A percentile compares a stretch with the other conserved stretches of the same genome.
Evolutionary conservation across 1,140 invertebrate species (phyloP).

Genomic region (Scaptomyza graminum): DNA sequence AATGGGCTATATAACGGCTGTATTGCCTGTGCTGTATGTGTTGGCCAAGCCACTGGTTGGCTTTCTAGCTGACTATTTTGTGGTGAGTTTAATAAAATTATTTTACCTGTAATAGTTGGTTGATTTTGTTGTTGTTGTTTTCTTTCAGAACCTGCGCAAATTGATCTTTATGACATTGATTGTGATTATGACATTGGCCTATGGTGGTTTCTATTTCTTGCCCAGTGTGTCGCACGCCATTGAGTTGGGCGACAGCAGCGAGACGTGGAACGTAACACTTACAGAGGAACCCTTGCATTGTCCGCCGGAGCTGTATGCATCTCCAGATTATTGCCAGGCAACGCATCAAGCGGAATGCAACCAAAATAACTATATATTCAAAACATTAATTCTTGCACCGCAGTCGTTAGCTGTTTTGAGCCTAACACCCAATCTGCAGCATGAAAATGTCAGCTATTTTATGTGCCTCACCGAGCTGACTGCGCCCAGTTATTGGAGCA

Average conservation of each 20-base stretch:
- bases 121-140: background rate
- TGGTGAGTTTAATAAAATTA: constrained; percentile 55
- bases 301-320: constrained; percentile 27
- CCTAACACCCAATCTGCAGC: constrained; percentile 42
- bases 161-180: constrained; percentile 88
- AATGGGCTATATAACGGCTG: constrained; percentile 89
- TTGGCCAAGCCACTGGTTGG: constrained; percentile 90
- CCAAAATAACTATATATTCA: constrained; percentile 13
- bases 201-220: constrained; percentile 87
- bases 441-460: constrained; percentile 51
- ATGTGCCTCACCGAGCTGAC: constrained; percentile 31
- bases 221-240: constrained; percentile 79
- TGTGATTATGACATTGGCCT: constrained; percentile 86
- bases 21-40: constrained; percentile 89
- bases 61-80: constrained; percentile 88
- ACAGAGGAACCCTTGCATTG: constrained; percentile 21
- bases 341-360: constrained; percentile 39
- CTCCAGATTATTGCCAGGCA: constrained; percentile 30
- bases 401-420: constrained; percentile 12
- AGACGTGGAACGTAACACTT: constrained; percentile 39
- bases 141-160: constrained; percentile 86
- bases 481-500: constrained; percentile 12
- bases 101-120: background rate
- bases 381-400: constrained; percentile 37
- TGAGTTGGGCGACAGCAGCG: constrained; percentile 43